These are phyloP conservation scores for Erpornis zantholeuca DNA, from an alignment of 2,113 vertebrate genomes.

Conservation along the genomic window DNA sequence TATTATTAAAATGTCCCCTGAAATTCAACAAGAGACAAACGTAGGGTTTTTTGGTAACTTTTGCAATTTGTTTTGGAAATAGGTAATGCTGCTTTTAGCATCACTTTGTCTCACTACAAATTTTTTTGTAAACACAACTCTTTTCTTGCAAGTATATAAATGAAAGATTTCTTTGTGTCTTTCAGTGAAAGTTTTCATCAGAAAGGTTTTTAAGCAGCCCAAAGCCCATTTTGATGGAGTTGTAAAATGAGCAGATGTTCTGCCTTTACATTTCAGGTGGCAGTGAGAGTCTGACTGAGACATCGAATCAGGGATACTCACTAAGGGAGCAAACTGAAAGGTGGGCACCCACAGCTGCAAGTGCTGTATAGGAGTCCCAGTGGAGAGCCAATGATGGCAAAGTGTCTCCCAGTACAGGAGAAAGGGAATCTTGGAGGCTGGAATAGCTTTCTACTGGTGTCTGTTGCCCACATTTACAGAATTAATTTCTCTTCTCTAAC, in stretches of 20 bases:
- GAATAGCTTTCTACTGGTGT: background rate
- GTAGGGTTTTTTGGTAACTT: background rate
- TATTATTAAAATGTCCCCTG: background rate
- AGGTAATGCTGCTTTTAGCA: background rate
- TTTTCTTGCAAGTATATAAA: background rate
- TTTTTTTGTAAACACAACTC: background rate
- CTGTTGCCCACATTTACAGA: background rate
- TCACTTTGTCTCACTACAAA: background rate
- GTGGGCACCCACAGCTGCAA: background rate
- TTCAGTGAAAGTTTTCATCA: background rate
- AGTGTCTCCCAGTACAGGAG: background rate
- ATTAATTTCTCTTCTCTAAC: background rate
- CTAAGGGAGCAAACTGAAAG: background rate
- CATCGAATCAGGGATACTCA: background rate
- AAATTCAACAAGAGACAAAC: background rate
- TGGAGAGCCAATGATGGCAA: background rate
- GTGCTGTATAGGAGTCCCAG: background rate
- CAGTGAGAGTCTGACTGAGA: background rate
- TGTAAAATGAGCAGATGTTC: background rate
- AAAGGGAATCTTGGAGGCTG: background rate
- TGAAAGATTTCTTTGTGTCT: background rate
- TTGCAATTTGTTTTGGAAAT: background rate
- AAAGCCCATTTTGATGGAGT: background rate
- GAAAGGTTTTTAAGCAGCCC: background rate
- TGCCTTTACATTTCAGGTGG: background rate